Base-by-base conservation (phyloP, 2,888 invertebrate species). In the Noctua janthina region DNA sequence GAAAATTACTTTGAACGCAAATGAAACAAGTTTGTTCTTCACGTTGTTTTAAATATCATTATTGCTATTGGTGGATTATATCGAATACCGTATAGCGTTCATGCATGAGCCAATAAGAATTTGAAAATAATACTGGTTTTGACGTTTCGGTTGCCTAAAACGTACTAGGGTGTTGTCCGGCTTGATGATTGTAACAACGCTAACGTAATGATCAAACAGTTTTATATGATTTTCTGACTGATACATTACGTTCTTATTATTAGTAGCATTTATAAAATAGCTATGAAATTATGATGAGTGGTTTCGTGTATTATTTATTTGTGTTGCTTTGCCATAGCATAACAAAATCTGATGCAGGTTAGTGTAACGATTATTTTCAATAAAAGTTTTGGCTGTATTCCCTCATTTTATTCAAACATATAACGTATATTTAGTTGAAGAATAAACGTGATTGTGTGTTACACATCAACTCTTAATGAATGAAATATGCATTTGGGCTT, bases 221-320 rank as follows among this genome's bases (percentile, higher is more conserved):
- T 94, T 93, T 92, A 90, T 92, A 91, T 91, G 85, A 91, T 92
- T 93, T 94, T 93, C 84, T 94, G 92, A 95, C 92, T 94, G 92
- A 88, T 91, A 90, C 75, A 82, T 82, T 88, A 84, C 83, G 87
- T 88, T 91, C 76, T 8, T 80, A 82, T 13, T 82, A 78, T 62
- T 81, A 84, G 74, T 84, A 80, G 79, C 76, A 80, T 78, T 85
- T 86, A 78, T 87, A 78, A 87, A 86, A 84, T 87, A 94, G 94
- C 82, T 92, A 97, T 97, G 96, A 96, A 93, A 96, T 96, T 96
- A 97, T 96, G 95, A 97, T 97, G 96, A 96, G 93, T 92, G 92
- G 89, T 92, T 93, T 93, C 87, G 90, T 94, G 90, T 95, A 94
- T 94, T 95, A 93, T 95, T 96, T 96, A 87, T 92, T 95, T 94